Conservation (phyloP, 2,797 vertebrate genomes). For the Allobates femoralis region DNA sequence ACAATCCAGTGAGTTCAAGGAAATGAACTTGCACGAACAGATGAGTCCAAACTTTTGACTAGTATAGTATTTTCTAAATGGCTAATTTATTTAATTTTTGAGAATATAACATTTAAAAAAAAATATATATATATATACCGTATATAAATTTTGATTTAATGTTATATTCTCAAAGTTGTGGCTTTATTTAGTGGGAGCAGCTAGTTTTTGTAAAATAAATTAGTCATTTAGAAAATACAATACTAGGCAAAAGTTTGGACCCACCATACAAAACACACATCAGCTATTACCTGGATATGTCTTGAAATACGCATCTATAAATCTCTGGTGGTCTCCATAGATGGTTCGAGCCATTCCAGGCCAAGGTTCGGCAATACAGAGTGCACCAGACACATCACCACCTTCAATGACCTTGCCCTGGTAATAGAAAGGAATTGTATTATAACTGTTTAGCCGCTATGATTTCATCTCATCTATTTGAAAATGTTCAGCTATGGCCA, state of each 20-base stretch:
- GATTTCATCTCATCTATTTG: not conserved
- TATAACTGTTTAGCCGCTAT: not conserved
- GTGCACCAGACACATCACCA: constrained; percentile 80
- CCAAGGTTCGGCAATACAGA: constrained; percentile 91
- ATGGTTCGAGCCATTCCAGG: constrained; percentile 94
- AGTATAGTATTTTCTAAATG: no score
- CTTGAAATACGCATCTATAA: constrained; percentile 88
- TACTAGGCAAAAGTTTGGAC: no score
- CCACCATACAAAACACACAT: constrained; percentile 39
- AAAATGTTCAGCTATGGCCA: not conserved
- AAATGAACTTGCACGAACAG: no score
- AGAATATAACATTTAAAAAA: no score
- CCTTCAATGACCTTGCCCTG: constrained; percentile 83
- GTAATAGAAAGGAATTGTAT: constrained; percentile 42
- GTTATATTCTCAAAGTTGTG: no score
- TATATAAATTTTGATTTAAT: no score
- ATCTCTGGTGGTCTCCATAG: constrained; percentile 89
- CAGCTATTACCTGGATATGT: constrained; percentile 81
- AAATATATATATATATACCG: no score
- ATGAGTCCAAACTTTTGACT: no score
- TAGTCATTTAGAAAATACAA: not conserved
- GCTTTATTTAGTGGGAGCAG: no score
- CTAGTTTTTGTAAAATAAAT: no score
- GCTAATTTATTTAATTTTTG: no score
- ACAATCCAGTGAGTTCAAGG: no score